A percentile compares a stretch with the other conserved stretches of the same genome.
Conservation (phyloP, 30 jellyfish, hydroid and myxozoan genomes). For the Catostylus mosaicus region DNA sequence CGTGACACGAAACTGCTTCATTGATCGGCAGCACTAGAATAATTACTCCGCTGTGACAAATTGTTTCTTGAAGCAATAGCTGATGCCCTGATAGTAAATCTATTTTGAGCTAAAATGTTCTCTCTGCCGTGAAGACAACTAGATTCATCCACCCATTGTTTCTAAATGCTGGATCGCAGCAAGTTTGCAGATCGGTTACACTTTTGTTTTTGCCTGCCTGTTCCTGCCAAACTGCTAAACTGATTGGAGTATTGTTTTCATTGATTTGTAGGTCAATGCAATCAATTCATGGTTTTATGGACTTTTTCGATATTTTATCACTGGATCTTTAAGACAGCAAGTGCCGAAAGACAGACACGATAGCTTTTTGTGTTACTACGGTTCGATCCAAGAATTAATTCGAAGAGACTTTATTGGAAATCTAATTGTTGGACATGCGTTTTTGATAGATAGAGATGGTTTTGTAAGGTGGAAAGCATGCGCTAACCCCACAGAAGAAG, state of each 20-base stretch:
- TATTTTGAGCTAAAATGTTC: too few relatives aligned
- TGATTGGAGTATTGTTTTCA: too few relatives aligned
- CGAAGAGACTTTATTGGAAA: constrained; percentile 41
- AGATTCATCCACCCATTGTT: too few relatives aligned
- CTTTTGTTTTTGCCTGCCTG: too few relatives aligned
- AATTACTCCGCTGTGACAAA: too few relatives aligned
- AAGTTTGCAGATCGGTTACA: too few relatives aligned
- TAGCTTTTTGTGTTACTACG: constrained; percentile 38
- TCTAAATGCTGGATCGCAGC: too few relatives aligned
- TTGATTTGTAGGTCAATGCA: constrained; percentile 40
- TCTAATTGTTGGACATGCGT: constrained; percentile 59
- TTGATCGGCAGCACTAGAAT: too few relatives aligned
- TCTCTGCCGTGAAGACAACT: too few relatives aligned
- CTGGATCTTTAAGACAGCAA: constrained; percentile 7
- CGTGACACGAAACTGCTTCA: too few relatives aligned
- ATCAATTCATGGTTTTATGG: constrained; percentile 48
- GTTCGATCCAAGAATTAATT: constrained; percentile 9
- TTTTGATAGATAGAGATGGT: constrained; percentile 49
- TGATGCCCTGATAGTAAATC: too few relatives aligned
- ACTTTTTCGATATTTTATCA: constrained; percentile 23
- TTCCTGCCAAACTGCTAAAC: background rate
- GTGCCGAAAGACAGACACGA: constrained; percentile 42
- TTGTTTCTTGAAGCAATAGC: too few relatives aligned
- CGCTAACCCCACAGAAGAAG: constrained; percentile 62
- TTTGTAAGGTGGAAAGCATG: constrained; percentile 67